Percentiles rank a stretch among this genome's conserved stretches.
phyloP scores from a whole-genome alignment of 2,888 invertebrate genomes.

The Stenodema calcarata region DNA sequence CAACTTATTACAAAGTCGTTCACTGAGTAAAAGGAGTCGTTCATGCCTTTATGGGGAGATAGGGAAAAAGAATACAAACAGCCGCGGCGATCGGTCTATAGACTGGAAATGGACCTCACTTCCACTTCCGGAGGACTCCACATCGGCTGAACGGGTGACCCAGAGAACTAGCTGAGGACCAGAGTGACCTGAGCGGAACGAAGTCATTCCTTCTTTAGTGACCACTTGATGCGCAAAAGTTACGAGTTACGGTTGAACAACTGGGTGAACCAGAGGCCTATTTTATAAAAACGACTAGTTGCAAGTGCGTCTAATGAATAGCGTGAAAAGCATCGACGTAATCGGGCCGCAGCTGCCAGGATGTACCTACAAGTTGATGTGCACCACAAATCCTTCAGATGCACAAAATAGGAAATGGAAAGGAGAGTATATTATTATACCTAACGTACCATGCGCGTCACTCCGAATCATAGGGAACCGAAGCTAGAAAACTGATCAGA shows the following conservation, averaged over 20 bases:
- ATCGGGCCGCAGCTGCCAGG: no score
- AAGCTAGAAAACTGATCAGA: no score
- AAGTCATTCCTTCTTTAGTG: neutral
- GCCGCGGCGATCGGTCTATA: neutral
- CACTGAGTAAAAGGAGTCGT: neutral
- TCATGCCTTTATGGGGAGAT: neutral
- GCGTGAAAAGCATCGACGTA: no score
- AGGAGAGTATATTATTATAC: no score
- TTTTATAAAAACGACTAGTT: no score
- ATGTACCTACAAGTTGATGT: no score
- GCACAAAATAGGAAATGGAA: no score
- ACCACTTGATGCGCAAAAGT: neutral
- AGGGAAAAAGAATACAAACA: neutral
- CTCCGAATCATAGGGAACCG: no score
- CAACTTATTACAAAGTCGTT: neutral
- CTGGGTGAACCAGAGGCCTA: neutral
- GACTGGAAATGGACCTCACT: neutral
- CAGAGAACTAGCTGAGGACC: neutral
- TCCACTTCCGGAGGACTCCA: neutral
- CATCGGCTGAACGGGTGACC: slow-evolving; percentile 3
- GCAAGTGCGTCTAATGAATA: no score
- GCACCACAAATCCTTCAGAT: no score
- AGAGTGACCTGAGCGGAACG: neutral
- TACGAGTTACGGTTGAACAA: neutral
- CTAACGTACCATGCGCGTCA: no score